Evolutionary conservation across 1,140 invertebrate genomes (phyloP).

Genomic region (Pseudomyrmex pallidus): DNA sequence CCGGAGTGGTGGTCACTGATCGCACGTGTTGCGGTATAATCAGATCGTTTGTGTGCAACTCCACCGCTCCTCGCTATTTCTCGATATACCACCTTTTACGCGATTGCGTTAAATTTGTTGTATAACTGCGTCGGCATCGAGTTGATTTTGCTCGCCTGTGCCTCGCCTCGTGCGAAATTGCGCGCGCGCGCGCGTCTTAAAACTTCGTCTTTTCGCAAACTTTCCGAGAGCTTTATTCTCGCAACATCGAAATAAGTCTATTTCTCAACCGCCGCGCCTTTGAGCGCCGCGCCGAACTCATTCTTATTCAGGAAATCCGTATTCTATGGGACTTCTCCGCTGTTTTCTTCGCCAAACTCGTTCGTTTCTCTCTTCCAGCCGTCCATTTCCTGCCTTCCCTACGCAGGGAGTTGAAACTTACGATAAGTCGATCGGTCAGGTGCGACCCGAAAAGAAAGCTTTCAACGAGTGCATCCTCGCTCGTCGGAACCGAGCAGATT

Average conservation of each 20-base stretch:
- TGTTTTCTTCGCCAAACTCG: conserved; percentile 55
- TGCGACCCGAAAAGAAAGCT: conserved; percentile 73
- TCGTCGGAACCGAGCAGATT: conserved; percentile 66
- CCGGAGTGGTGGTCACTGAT: background rate
- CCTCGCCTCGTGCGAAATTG: conserved; percentile 2
- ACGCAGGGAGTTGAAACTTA: conserved; percentile 60
- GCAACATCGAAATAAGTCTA: conserved; percentile 71
- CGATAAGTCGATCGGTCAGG: conserved; percentile 76
- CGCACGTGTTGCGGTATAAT: conserved; percentile 25
- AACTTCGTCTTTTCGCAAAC: conserved; percentile 64
- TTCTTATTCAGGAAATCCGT: conserved; percentile 72
- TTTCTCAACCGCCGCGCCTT: conserved; percentile 55
- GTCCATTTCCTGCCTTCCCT: conserved; percentile 23
- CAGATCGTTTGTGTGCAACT: conserved; percentile 16
- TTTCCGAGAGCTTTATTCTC: conserved; percentile 42
- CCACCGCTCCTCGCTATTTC: background rate
- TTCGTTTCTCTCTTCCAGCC: conserved; percentile 40
- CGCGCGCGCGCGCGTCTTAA: conserved; percentile 20
- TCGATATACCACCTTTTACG: background rate
- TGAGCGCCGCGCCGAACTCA: conserved; percentile 63
- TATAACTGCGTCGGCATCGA: background rate
- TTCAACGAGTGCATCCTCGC: conserved; percentile 72
- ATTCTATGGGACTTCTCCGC: conserved; percentile 58
- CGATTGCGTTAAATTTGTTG: background rate
- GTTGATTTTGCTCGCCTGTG: background rate